Evolutionary conservation across 2,888 invertebrate species (phyloP).

Genomic region (Drosophila recens): DNA sequence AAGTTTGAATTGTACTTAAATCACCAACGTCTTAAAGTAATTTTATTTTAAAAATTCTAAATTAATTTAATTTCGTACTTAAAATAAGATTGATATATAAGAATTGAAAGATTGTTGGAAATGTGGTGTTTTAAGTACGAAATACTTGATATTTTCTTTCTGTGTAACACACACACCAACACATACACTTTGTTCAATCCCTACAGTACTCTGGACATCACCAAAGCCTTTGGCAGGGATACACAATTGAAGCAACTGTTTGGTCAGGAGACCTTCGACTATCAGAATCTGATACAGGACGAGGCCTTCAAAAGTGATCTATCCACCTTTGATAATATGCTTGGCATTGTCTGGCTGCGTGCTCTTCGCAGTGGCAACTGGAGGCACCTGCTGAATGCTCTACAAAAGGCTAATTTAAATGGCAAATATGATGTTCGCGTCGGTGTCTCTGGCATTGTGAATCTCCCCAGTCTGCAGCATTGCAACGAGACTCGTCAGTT

Average conservation of each 20-base stretch:
- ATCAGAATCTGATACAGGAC: conserved; percentile 7
- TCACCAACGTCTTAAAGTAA: no score
- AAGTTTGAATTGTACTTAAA: no score
- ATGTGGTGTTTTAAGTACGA: no score
- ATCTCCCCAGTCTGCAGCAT: background rate
- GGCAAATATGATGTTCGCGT: conserved; percentile 7
- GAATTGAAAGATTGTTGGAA: no score
- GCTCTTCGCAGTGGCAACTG: conserved; percentile 10
- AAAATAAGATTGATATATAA: no score
- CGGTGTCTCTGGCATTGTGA: conserved; percentile 5
- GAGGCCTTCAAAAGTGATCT: background rate
- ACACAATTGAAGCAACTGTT: conserved; percentile 8
- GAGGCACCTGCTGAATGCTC: conserved; percentile 6
- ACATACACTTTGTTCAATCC: background rate
- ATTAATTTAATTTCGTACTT: no score
- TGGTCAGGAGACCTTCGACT: conserved; percentile 6
- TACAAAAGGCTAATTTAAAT: background rate
- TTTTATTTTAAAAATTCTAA: no score
- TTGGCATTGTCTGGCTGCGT: conserved; percentile 5
- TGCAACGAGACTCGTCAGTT: conserved; percentile 3
- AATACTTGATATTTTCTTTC: no score
- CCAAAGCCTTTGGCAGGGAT: background rate
- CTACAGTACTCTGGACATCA: conserved; percentile 4
- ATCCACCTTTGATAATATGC: background rate
- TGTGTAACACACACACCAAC: no score